Conservation (phyloP, 1,140 invertebrate species). For the Lucilia sericata region DNA sequence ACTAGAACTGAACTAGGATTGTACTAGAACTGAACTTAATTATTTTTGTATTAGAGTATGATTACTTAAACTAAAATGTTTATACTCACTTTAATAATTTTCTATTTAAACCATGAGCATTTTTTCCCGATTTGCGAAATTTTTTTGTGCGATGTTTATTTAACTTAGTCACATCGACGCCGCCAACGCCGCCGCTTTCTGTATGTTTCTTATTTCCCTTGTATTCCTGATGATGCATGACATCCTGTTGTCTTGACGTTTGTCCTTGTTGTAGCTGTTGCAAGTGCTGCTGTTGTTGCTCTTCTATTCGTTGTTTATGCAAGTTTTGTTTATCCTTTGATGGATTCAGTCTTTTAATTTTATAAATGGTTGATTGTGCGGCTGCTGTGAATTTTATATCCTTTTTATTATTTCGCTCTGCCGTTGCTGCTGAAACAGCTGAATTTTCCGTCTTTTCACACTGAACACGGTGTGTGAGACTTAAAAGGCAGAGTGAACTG, state of each 20-base stretch:
- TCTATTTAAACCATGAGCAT: conserved; percentile 62
- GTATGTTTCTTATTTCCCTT: conserved; percentile 33
- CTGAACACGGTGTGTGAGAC: background rate
- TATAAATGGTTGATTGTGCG: conserved; percentile 51
- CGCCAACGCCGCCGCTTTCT: conserved; percentile 36
- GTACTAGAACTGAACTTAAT: too few species aligned
- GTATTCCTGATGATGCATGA: conserved; percentile 39
- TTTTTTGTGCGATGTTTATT: conserved; percentile 2
- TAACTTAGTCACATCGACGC: conserved; percentile 4
- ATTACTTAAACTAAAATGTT: background rate
- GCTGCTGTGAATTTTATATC: conserved; percentile 20
- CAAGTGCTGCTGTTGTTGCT: conserved; percentile 17
- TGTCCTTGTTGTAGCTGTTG: conserved; percentile 48
- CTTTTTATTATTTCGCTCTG: conserved; percentile 35
- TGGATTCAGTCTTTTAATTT: conserved; percentile 55
- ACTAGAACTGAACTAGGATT: too few species aligned
- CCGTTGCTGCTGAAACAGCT: background rate
- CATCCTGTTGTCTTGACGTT: conserved; percentile 41
- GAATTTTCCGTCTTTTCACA: conserved; percentile 31
- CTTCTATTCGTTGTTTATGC: conserved; percentile 2
- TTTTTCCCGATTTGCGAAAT: conserved; percentile 47
- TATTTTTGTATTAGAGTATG: too few species aligned
- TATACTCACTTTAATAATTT: conserved; percentile 62
- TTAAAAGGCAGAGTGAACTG: conserved; percentile 30
- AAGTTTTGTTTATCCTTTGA: conserved; percentile 33